A percentile compares a stretch with the other conserved stretches of the same genome.
Evolutionary conservation across 1,140 invertebrate genomes (phyloP).

Genomic region (Eumeta japonica): DNA sequence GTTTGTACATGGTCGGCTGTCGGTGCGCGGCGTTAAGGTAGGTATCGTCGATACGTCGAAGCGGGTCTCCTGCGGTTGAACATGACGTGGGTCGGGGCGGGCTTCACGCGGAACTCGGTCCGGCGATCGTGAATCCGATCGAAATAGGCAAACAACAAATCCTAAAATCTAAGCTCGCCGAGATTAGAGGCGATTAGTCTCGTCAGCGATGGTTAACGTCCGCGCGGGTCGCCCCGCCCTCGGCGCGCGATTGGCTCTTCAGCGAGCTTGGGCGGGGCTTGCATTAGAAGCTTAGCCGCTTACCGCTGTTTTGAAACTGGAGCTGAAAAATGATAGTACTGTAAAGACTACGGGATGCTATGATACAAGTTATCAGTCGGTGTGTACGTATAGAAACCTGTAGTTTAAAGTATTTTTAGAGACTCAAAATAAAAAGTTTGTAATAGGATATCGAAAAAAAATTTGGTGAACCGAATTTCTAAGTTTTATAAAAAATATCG

Average conservation of each 20-base stretch:
- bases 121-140: background rate
- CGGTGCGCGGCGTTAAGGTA: conserved; percentile 33
- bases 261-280: conserved; percentile 41
- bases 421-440: no score
- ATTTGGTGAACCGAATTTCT: no score
- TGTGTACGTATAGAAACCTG: no score
- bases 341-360: no score
- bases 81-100: no score
- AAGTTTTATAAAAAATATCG: no score
- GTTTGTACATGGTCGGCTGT: conserved; percentile 38
- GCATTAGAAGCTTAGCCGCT: conserved; percentile 45
- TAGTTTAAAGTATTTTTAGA: no score
- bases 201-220: conserved; percentile 26
- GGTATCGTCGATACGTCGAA: conserved; percentile 18
- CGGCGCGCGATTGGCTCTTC: conserved; percentile 34
- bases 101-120: no score
- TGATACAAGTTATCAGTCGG: no score
- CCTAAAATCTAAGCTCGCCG: conserved; percentile 21
- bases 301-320: no score
- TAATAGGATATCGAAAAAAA: no score
- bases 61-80: conserved; percentile 11
- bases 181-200: conserved; percentile 7
- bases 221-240: conserved; percentile 46
- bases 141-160: conserved; percentile 4
- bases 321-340: no score